These are phyloP conservation scores for Hecatera dysodea DNA, from an alignment of 2,888 invertebrate species.

Conservation along the genomic window DNA sequence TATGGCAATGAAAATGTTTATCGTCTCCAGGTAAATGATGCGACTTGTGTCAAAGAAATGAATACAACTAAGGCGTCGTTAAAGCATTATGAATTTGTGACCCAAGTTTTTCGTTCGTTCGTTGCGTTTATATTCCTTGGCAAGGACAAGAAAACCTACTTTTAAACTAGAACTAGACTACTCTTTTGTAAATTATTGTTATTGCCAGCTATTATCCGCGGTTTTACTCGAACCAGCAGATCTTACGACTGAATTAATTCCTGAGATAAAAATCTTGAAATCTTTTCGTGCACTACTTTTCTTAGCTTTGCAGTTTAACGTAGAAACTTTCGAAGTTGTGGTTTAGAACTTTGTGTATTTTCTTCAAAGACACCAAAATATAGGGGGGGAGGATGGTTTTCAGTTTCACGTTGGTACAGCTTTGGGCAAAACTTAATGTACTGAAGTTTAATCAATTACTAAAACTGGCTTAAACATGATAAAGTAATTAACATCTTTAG, in stretches of 20 bases:
- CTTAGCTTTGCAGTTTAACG: conserved; percentile 14
- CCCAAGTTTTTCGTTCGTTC: conserved; percentile 16
- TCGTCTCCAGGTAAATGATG: neutral
- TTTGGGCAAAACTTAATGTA: no score
- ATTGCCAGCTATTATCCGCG: conserved; percentile 46
- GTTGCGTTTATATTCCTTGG: conserved; percentile 28
- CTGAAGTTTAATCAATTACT: no score
- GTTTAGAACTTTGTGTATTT: neutral
- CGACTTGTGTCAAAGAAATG: neutral
- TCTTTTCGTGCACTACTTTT: conserved; percentile 20
- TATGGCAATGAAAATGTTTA: neutral
- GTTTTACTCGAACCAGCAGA: conserved; percentile 29
- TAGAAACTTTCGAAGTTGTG: neutral
- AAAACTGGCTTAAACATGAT: no score
- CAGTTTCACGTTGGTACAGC: no score
- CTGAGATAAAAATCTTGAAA: conserved; percentile 38
- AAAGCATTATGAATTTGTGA: conserved; percentile 8
- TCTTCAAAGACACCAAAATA: neutral
- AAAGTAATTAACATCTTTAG: no score
- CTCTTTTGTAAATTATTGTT: conserved; percentile 46
- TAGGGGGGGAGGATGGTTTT: no score
- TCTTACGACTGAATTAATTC: conserved; percentile 39
- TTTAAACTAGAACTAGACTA: conserved; percentile 43
- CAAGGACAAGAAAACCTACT: conserved; percentile 48
- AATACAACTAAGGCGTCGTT: neutral